Conservation (phyloP, 2,797 vertebrate genomes). For the Mycteria americana region DNA sequence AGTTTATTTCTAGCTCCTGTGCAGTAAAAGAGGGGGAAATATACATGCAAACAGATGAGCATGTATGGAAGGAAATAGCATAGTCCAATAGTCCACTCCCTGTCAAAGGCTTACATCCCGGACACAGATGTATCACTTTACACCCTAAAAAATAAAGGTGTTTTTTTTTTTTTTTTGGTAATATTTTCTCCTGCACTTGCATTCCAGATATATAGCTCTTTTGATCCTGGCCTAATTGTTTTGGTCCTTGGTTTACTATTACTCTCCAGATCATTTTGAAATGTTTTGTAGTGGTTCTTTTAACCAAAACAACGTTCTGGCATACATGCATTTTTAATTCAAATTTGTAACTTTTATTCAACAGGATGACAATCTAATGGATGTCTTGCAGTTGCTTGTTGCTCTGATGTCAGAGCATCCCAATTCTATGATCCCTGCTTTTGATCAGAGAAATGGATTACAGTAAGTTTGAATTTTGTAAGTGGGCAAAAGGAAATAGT, state of each 20-base stretch:
- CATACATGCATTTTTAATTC: background rate
- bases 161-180: background rate
- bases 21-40: background rate
- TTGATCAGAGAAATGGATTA: constrained; percentile 96
- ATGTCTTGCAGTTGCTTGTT: constrained; percentile 95
- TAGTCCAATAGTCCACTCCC: background rate
- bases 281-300: background rate
- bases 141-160: background rate
- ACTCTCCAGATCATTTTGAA: background rate
- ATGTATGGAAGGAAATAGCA: background rate
- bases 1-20: background rate
- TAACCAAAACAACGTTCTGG: background rate
- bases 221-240: background rate
- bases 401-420: constrained; percentile 98
- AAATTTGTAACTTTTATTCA: background rate
- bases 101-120: background rate
- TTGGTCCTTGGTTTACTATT: background rate
- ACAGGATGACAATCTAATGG: constrained; percentile 98
- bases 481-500: background rate
- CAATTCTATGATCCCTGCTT: constrained; percentile 92
- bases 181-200: background rate
- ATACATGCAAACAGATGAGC: background rate
- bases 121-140: background rate
- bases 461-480: constrained; percentile 78
- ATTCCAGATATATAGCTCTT: background rate